A percentile compares a stretch with the other conserved stretches of the same genome.
phyloP scores from a whole-genome alignment of 2,113 vertebrate genomes.

The Mirounga angustirostris region DNA sequence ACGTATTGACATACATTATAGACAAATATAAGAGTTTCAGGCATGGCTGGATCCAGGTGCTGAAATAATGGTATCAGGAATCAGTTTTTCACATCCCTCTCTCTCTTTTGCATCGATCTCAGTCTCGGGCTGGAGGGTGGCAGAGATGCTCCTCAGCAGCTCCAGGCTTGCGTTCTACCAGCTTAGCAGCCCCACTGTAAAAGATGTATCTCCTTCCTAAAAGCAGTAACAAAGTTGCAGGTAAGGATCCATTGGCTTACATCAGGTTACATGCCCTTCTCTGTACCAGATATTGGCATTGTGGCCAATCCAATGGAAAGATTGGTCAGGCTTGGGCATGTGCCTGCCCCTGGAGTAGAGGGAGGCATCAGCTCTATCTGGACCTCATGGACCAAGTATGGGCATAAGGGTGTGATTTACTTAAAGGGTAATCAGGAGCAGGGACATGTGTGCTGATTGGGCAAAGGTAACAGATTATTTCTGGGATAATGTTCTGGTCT shows the following conservation, averaged over 20 bases:
- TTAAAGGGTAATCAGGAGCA: neutral
- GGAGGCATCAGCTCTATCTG: neutral
- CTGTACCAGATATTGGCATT: neutral
- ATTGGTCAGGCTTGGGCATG: no score
- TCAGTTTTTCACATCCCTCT: neutral
- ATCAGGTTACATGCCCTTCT: neutral
- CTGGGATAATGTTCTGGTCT: neutral
- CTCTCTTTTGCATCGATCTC: neutral
- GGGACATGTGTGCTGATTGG: neutral
- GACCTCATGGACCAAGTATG: neutral
- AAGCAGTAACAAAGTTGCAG: neutral
- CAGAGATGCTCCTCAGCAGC: neutral
- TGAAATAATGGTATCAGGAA: neutral
- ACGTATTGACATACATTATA: neutral
- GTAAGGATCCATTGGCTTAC: neutral
- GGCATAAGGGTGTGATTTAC: neutral
- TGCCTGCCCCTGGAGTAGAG: neutral
- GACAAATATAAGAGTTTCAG: conserved; percentile 35
- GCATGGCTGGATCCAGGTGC: conserved; percentile 22
- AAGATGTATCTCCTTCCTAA: neutral
- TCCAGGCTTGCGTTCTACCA: neutral
- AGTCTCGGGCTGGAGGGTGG: neutral
- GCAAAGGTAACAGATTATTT: neutral
- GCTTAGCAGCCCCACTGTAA: neutral
- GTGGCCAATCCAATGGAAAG: neutral